These are phyloP conservation scores for Caenorhabditis latens DNA, from an alignment of 1,140 invertebrate genomes.

Conservation along the genomic window DNA sequence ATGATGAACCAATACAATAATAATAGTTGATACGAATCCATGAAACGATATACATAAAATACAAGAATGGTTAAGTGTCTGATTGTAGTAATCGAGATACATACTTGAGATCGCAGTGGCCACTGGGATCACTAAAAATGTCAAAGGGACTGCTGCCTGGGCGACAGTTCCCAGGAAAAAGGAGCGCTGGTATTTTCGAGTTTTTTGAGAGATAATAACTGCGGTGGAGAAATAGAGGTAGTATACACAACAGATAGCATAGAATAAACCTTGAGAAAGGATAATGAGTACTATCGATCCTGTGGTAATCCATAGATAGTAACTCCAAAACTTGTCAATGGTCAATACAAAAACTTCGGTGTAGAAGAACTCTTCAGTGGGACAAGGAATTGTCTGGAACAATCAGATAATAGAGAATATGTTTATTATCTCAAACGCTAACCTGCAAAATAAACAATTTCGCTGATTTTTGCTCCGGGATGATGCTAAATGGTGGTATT, in stretches of 20 bases:
- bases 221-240: neutral
- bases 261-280: neutral
- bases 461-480: conserved; percentile 10
- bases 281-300: neutral
- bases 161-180: neutral
- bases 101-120: neutral
- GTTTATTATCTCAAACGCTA: neutral
- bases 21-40: conserved; percentile 14
- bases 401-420: too few species aligned
- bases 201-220: neutral
- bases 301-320: neutral
- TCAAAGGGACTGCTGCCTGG: neutral
- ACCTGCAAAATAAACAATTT: neutral
- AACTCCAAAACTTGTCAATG: conserved; percentile 10
- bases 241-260: neutral
- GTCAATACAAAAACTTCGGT: neutral
- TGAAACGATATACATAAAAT: neutral
- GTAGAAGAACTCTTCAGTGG: conserved; percentile 26
- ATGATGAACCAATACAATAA: too few species aligned
- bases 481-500: neutral
- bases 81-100: conserved; percentile 17
- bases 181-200: neutral
- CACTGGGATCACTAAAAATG: neutral
- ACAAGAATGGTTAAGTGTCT: neutral
- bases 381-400: conserved; percentile 33